A percentile compares a stretch with the other conserved stretches of the same genome.
Evolutionary conservation across 2,113 vertebrate genomes (phyloP).

Genomic region (Embiotoca jacksoni): DNA sequence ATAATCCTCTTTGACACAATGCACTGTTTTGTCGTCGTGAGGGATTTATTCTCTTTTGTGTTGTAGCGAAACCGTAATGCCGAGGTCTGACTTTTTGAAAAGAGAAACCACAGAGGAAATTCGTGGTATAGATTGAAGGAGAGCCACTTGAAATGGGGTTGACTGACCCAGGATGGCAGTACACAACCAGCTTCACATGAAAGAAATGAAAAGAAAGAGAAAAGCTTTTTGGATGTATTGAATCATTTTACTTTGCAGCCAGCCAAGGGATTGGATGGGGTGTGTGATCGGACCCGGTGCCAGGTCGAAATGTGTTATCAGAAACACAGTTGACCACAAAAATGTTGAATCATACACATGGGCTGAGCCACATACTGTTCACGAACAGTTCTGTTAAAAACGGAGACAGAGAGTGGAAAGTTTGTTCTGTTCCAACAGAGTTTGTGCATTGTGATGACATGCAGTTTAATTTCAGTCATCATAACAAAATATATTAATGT

Average conservation of each 20-base stretch:
- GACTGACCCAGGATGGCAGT: conserved; percentile 73
- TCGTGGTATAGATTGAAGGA: conserved; percentile 72
- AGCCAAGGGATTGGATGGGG: conserved; percentile 70
- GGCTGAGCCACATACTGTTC: conserved; percentile 7
- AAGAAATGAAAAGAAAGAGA: conserved; percentile 82
- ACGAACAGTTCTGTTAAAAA: conserved; percentile 15
- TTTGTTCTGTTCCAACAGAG: not conserved
- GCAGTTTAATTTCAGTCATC: not conserved
- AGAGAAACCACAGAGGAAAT: conserved; percentile 68
- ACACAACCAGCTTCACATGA: conserved; percentile 77
- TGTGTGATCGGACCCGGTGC: conserved; percentile 70
- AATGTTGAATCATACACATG: conserved; percentile 40
- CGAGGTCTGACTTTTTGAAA: conserved; percentile 60
- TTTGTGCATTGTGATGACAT: not conserved
- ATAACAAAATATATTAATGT: not conserved
- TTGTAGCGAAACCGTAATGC: conserved; percentile 47
- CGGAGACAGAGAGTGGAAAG: not conserved
- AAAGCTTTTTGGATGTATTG: conserved; percentile 84
- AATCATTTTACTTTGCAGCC: conserved; percentile 80
- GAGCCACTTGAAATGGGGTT: conserved; percentile 81
- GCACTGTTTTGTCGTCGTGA: conserved; percentile 56
- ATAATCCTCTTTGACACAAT: conserved; percentile 74
- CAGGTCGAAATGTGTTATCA: conserved; percentile 61
- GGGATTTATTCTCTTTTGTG: conserved; percentile 75
- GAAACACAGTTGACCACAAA: conserved; percentile 50